A percentile compares a stretch with the other conserved stretches of the same genome.
Conservation (phyloP, 1,140 invertebrate genomes). For the Lucilia cuprina region DNA sequence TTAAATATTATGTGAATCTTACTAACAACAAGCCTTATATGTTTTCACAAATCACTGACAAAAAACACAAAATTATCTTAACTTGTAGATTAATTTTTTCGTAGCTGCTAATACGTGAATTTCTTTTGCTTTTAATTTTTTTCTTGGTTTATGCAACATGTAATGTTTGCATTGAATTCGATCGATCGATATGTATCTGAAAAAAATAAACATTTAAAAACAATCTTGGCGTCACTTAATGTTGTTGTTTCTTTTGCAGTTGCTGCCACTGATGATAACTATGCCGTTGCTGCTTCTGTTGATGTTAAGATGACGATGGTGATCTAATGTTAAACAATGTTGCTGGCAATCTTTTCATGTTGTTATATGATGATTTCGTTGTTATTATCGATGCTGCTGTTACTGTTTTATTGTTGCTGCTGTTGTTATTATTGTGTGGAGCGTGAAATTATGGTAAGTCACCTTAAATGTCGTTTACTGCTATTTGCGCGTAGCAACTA, state of each 20-base stretch:
- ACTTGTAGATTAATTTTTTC: not conserved
- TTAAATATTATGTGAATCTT: not conserved
- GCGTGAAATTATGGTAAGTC: conserved; percentile 35
- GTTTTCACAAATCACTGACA: not conserved
- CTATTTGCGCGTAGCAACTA: conserved; percentile 34
- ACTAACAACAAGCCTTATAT: not conserved
- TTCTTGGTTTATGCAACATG: not conserved
- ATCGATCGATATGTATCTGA: not conserved
- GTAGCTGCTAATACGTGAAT: too few relatives aligned
- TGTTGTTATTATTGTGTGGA: not conserved
- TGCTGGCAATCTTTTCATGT: not conserved
- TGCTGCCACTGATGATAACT: not conserved
- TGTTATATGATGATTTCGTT: not conserved
- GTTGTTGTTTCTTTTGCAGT: not conserved
- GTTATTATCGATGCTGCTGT: not conserved
- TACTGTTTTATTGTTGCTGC: not conserved
- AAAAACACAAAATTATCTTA: not conserved
- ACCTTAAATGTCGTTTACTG: conserved; percentile 35
- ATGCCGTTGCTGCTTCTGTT: not conserved
- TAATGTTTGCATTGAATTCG: not conserved
- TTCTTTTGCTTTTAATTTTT: not conserved
- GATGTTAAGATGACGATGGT: not conserved
- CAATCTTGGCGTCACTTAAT: conserved; percentile 9
- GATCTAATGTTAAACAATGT: conserved; percentile 18
- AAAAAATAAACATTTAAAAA: not conserved